Evolutionary conservation across 2,113 vertebrate species (phyloP), one percentile per base, ranked within the genome.

Genomic region (Opisthocomus hoazin): DNA sequence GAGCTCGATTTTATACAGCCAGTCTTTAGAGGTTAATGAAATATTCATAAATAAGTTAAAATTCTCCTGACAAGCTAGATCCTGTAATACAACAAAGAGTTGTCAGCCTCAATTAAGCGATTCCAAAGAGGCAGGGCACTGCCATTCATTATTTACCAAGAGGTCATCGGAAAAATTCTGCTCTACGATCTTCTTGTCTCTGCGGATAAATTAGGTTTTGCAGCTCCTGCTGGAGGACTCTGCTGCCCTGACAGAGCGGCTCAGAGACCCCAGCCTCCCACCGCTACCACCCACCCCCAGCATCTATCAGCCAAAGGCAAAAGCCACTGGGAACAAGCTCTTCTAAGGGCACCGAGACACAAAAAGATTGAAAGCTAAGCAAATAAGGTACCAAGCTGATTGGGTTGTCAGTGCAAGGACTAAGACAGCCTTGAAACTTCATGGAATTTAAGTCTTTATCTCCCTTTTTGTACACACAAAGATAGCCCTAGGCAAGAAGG

Each of bases 1-100:
- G 43, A 76, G 70, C 89, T 69, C 5, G 0, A 46, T 82, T 89
- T 94, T 85, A 56, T 78, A 90, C 89, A 90, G 74, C 81, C 60
- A 94, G 91, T 85, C 95, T 97, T 94, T 71, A 96, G 89, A 95
- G 76, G 87, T 95, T 87, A 96, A 94, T 96, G 94, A 95, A 97
- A 96, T 96, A 96, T 95, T 95, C 94, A 97, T 89, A 97, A 86
- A 93, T 82, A 96, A 92, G 85, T 93, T 94, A 96, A 94, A 96
- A 94, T 80, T 94, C 94, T 94, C 87, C 94, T 93, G 95, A 96
- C 95, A 96, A 96, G 95, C 64, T 75, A 86, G 94, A 95, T 87
- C 82, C 94, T 97, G 94, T 96, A 97, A 87, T 83, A 97, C 90
- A 96, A 94, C 87, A 86, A 94, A 96, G 95, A 89, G 79, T 89